Evolutionary conservation across 2,888 invertebrate species (phyloP).

Genomic region (Drosophila kanekoi): DNA sequence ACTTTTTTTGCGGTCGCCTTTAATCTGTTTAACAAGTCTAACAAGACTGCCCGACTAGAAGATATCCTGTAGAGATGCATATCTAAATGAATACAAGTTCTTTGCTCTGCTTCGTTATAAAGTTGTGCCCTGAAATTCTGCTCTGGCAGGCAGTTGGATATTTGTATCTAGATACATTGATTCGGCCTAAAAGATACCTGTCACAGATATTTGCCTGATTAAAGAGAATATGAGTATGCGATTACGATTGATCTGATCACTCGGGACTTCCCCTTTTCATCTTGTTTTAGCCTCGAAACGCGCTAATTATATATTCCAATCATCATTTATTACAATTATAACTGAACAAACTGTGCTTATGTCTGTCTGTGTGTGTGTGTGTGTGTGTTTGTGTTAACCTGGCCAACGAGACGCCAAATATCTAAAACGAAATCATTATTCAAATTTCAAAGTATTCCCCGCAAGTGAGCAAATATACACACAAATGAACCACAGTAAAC

Average conservation of each 20-base stretch:
- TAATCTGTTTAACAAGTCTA: conserved; percentile 19
- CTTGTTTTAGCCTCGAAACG: conserved; percentile 19
- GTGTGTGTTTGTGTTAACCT: conserved; percentile 31
- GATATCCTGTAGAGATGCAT: not conserved
- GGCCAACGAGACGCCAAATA: conserved; percentile 34
- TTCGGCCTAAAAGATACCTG: not conserved
- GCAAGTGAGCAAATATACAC: conserved; percentile 31
- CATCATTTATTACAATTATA: conserved; percentile 41
- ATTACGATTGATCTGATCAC: not conserved
- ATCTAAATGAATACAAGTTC: not conserved
- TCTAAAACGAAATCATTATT: conserved; percentile 53
- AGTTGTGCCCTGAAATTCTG: too few relatives aligned
- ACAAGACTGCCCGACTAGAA: not conserved
- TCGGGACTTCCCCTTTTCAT: conserved; percentile 11
- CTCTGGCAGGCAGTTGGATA: too few relatives aligned
- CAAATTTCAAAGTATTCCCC: conserved; percentile 45
- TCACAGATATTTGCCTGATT: too few relatives aligned
- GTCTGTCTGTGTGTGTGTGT: conserved; percentile 2
- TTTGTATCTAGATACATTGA: not conserved
- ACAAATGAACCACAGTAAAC: conserved; percentile 20
- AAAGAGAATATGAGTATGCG: too few relatives aligned
- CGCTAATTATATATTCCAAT: conserved; percentile 19
- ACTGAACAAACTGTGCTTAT: not conserved
- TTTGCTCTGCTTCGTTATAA: too few relatives aligned
- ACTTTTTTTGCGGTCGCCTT: conserved; percentile 6